phyloP scores from a whole-genome alignment of 2,888 invertebrate genomes.

The Leptinotarsa rubiginosa region DNA sequence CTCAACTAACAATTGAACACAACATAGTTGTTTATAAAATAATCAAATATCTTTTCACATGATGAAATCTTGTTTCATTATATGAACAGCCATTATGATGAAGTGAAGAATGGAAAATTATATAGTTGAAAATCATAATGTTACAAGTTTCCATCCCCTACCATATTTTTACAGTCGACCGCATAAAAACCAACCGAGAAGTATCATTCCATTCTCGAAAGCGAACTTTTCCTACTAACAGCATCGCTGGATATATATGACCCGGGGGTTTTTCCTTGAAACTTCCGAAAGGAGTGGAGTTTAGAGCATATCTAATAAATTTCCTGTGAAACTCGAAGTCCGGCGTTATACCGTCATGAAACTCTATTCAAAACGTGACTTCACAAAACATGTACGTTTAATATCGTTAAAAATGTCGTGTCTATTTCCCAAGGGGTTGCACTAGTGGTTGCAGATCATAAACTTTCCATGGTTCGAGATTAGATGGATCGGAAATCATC shows the following conservation, averaged over 20 bases:
- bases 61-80: too few relatives aligned
- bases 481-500: too few relatives aligned
- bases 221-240: conserved; percentile 1
- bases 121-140: not conserved
- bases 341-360: conserved; percentile 4
- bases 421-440: not conserved
- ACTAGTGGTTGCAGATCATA: not conserved
- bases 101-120: too few relatives aligned
- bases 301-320: conserved; percentile 17
- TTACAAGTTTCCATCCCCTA: not conserved
- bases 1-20: too few relatives aligned
- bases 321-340: not conserved
- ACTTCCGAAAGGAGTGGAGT: conserved; percentile 9
- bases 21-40: too few relatives aligned
- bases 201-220: not conserved
- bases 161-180: not conserved
- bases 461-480: too few relatives aligned
- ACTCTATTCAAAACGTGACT: conserved; percentile 11
- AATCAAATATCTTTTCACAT: too few relatives aligned
- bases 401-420: not conserved
- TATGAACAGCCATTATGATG: too few relatives aligned
- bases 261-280: conserved; percentile 1
- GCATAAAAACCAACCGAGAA: not conserved
- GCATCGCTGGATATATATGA: conserved; percentile 5
- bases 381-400: not conserved